phyloP scores from a whole-genome alignment of 2,888 invertebrate species.

The Macrophya annulata region DNA sequence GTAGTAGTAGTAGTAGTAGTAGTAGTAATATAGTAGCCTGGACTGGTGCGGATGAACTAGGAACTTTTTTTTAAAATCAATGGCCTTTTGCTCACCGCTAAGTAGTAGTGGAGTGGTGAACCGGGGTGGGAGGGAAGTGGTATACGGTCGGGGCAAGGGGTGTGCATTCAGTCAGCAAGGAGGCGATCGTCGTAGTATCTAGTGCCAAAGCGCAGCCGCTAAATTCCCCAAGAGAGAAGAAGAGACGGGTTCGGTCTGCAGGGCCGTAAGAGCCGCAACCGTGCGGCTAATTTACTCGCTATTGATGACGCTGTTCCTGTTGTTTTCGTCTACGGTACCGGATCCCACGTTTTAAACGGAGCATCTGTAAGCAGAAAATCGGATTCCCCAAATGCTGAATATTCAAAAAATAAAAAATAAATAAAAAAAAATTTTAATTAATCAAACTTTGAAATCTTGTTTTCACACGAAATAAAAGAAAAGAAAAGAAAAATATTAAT shows the following conservation, averaged over 20 bases:
- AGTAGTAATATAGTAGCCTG: not conserved
- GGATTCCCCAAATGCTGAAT: not conserved
- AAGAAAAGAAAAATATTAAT: no score
- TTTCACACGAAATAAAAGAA: no score
- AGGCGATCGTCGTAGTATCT: not conserved
- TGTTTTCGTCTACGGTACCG: conserved; percentile 14
- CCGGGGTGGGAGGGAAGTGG: not conserved
- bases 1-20: no score
- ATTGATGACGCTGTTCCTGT: not conserved
- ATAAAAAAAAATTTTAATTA: no score
- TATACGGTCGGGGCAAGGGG: not conserved
- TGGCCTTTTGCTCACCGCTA: conserved; percentile 36
- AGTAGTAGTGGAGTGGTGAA: not conserved
- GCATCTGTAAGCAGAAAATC: not conserved
- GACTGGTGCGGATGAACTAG: conserved; percentile 22
- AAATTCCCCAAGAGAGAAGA: conserved; percentile 37
- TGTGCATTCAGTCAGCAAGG: not conserved
- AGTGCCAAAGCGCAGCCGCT: conserved; percentile 43
- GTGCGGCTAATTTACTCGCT: not conserved
- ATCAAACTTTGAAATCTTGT: no score
- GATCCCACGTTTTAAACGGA: conserved; percentile 4
- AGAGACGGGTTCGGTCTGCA: not conserved
- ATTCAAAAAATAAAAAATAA: not conserved
- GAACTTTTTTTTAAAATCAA: conserved; percentile 16
- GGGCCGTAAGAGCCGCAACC: conserved; percentile 10